These are phyloP conservation scores for Tetranychus truncatus DNA, from an alignment of 2,888 invertebrate species.

Conservation along the genomic window DNA sequence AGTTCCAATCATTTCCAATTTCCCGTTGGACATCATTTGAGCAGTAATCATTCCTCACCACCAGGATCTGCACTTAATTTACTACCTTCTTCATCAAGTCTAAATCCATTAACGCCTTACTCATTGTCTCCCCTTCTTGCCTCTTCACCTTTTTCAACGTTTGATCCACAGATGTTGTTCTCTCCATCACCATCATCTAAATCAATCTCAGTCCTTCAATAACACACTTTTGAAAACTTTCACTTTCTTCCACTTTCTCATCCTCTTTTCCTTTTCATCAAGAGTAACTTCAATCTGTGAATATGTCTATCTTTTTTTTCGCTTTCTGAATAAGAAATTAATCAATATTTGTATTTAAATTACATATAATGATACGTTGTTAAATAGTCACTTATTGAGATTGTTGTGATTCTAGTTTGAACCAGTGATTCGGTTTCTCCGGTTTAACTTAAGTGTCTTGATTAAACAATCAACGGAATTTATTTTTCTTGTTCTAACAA, in stretches of 20 bases:
- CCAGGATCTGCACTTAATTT: constrained; percentile 21
- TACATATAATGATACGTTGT: background rate
- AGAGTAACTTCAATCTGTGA: no score
- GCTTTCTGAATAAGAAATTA: background rate
- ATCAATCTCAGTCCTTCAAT: constrained; percentile 11
- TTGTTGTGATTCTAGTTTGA: background rate
- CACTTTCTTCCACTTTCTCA: background rate
- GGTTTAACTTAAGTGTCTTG: background rate
- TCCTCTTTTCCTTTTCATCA: no score
- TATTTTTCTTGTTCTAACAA: background rate
- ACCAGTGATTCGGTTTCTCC: background rate
- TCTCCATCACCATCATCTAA: constrained; percentile 7
- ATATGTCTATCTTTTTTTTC: background rate
- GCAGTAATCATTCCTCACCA: constrained; percentile 18
- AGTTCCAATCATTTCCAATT: constrained; percentile 27
- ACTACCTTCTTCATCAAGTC: background rate
- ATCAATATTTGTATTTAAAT: background rate
- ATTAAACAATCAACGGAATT: background rate
- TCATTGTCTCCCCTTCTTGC: constrained; percentile 23
- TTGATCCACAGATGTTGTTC: constrained; percentile 24
- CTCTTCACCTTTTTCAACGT: constrained; percentile 25
- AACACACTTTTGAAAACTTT: background rate
- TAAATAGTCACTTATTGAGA: constrained; percentile 1
- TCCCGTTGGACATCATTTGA: constrained; percentile 20
- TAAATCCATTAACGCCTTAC: constrained; percentile 1